Conservation (phyloP, 1,140 invertebrate genomes). For the Bombus superbus region DNA sequence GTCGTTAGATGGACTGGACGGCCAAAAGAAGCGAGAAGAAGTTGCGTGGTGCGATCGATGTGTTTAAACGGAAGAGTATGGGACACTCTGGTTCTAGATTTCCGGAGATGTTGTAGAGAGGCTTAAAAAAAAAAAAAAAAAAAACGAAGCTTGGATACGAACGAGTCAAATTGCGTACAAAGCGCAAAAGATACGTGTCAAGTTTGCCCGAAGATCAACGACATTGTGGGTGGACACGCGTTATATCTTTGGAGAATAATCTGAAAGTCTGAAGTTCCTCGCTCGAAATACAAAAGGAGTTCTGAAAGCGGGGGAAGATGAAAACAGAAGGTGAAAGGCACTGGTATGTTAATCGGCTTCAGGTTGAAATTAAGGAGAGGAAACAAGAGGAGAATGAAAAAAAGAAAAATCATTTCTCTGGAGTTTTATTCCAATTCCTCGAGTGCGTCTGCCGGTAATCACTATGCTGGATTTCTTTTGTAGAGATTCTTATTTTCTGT, state of each 20-base stretch:
- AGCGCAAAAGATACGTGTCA: not conserved
- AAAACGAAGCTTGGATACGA: too few species aligned
- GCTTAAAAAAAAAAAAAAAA: too few species aligned
- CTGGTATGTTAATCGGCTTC: conserved; percentile 52
- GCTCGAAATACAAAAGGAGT: not conserved
- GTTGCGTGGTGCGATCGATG: not conserved
- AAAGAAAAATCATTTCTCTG: conserved; percentile 33
- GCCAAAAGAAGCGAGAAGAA: not conserved
- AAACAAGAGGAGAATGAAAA: conserved; percentile 4
- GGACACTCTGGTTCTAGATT: not conserved
- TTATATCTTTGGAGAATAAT: not conserved
- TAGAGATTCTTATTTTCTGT: conserved; percentile 8
- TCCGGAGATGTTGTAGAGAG: not conserved
- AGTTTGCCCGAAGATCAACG: not conserved
- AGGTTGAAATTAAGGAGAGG: conserved; percentile 56
- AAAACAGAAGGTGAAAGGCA: not conserved
- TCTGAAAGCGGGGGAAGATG: not conserved
- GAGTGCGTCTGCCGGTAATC: conserved; percentile 49
- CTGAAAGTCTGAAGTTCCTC: not conserved
- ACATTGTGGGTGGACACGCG: not conserved
- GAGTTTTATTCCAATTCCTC: conserved; percentile 51
- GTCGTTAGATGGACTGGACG: not conserved
- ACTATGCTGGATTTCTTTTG: conserved; percentile 44
- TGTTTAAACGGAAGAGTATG: not conserved
- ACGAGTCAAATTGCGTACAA: not conserved